Evolutionary conservation across 2,797 vertebrate species (phyloP), one percentile per base, ranked within the genome.

Genomic region (Otus scops): DNA sequence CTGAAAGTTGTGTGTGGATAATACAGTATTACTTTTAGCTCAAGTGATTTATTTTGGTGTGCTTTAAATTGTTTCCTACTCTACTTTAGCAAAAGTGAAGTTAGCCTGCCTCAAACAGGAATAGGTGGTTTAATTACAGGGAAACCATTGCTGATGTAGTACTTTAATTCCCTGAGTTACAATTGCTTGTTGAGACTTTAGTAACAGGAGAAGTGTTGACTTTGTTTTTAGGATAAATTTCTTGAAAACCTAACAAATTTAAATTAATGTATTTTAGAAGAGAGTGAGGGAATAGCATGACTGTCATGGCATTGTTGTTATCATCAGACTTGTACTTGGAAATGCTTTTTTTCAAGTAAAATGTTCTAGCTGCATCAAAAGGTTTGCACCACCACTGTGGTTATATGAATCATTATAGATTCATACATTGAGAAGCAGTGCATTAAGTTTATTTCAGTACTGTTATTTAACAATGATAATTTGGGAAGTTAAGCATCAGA

Each of bases 141-240:
- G 59, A 86, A 75, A 26, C 28, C 15, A 2, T 43, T 48, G 32
- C 57, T 68, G 45, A 47, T 56, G 34, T 12, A n/a, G 48, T 39
- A 17, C 28, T 89, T 85, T 5, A 67, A n/a, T 85, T 81, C 21
- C 30, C 26, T 8, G 28, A 77, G 27, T 88, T 92, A 77, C 4
- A 65, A 59, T 36, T 86, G 43, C 74, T 85, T 79, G 21, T 20
- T 54, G 69, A 64, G 57, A 50, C 51, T 88, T 90, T 1, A 60
- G 65, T 76, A 51, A 9, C 0, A 0, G 50, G 23, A 26, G 6
- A 78, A 56, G 4, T 1, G 0, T 73, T 76, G 79, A 34, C 54
- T 28, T 57, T 53, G 23, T 7, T 68, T 88, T 89, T 91, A 74
- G 45, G 59, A 50, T 83, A 59, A 38, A 57, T 88, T 92, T 95